Evolutionary conservation across 2,888 invertebrate species (phyloP).

Genomic region (Fragum sueziense): DNA sequence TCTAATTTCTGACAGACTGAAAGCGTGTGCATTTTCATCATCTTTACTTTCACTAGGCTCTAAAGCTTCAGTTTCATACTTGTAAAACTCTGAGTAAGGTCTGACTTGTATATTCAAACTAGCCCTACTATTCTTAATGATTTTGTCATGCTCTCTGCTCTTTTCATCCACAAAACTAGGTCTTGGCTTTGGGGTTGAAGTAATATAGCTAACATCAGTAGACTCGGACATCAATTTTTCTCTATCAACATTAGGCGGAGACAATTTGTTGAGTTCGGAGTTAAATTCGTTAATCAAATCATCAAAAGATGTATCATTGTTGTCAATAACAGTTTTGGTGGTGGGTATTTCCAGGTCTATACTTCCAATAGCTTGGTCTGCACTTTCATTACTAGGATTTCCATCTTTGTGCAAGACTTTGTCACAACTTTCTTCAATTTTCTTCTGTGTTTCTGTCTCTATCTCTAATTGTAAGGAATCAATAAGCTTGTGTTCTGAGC

Average conservation of each 20-base stretch:
- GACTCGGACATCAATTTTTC: background rate
- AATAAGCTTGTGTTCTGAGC: background rate
- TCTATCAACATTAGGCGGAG: background rate
- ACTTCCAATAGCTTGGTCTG: background rate
- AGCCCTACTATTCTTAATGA: background rate
- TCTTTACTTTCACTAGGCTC: background rate
- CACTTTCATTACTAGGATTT: background rate
- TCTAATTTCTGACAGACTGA: background rate
- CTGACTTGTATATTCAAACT: conserved; percentile 5
- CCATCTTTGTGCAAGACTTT: background rate
- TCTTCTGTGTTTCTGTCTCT: background rate
- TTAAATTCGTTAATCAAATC: background rate
- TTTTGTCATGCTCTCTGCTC: too few relatives aligned
- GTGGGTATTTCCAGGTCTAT: background rate
- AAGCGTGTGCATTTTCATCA: background rate
- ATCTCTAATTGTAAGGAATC: background rate
- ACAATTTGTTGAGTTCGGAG: background rate
- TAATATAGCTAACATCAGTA: background rate
- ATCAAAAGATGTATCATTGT: background rate
- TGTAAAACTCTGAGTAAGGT: background rate
- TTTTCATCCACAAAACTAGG: background rate
- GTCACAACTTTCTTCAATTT: background rate
- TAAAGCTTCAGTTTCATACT: background rate
- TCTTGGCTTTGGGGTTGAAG: background rate
- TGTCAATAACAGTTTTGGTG: background rate